Evolutionary conservation across 1,140 invertebrate species (phyloP), one percentile per base, ranked within the genome.

Genomic region (Pseudomyrmex dendroicus): DNA sequence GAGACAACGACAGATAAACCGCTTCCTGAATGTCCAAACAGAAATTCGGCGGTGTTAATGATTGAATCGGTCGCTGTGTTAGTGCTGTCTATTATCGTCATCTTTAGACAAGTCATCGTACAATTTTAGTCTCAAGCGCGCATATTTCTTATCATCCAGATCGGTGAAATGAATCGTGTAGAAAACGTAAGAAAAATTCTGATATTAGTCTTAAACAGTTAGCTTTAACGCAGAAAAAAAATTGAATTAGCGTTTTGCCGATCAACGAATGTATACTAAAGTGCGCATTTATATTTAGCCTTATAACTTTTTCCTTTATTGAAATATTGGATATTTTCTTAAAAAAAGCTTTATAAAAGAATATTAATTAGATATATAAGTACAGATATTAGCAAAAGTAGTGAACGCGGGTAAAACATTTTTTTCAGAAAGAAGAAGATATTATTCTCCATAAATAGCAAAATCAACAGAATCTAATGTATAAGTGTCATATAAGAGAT

Each of bases 261-360:
- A 67, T 67, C 12, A 67, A 52, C 5, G 12, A 64, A 35, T 25
- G n/a, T n/a, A 64, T 64, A 83, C 44, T 15, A 68, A 76, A 70
- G 82, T 68, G 80, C 84, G 59, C 78, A 87, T 86, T 84, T 86
- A 84, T 78, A 56, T 62, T 44, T 61, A 73, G 25, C 59, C 12
- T 83, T 72, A 44, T 76, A 70, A 70, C 25, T 62, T 12, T 22
- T 52, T 17, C 4, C 17, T 44, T 17, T 74, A 61, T 52, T 48
- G 59, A 56, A 35, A 35, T 35, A 35, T 35, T 35, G 35, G 35
- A 54, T 48, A 82, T 12, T 25, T 82, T 12, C 44, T 62, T 22
- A 83, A 82, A 35, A 35, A 17, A 62, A 15, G 59, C 66, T 35
- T 70, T 22, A 46, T 66, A 67, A 70, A 59, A 59, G 5, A 35